Evolutionary conservation across 2,888 invertebrate genomes (phyloP).

Genomic region (Eupelmus urozonus): DNA sequence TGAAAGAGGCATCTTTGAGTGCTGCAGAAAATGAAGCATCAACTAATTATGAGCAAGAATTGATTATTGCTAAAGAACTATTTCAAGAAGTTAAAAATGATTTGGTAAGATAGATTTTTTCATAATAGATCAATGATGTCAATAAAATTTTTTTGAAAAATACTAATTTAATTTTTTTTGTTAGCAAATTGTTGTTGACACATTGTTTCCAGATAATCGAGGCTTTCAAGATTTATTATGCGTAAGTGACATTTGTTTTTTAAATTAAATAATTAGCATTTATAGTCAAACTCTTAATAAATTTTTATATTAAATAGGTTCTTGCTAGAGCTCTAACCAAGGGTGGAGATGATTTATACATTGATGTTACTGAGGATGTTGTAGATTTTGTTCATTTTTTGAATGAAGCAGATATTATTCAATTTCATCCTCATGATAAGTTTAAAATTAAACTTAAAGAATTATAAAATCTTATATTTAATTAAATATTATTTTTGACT

Average conservation of each 20-base stretch:
- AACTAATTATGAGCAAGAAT: conserved; percentile 56
- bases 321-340: conserved; percentile 65
- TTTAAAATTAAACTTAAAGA: conserved; percentile 68
- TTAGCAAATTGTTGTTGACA: conserved; percentile 66
- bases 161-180: not conserved
- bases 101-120: conserved; percentile 65
- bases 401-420: conserved; percentile 67
- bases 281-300: not conserved
- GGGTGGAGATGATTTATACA: conserved; percentile 73
- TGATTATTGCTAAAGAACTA: conserved; percentile 57
- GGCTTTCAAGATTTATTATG: conserved; percentile 65
- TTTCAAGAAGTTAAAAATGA: conserved; percentile 66
- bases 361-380: conserved; percentile 62
- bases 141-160: not conserved
- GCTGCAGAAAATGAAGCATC: conserved; percentile 59
- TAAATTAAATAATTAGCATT: not conserved
- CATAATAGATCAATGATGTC: conserved; percentile 23
- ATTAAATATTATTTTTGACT: no score
- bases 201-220: conserved; percentile 66
- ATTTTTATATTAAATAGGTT: conserved; percentile 58
- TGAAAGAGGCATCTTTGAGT: conserved; percentile 67
- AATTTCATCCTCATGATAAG: conserved; percentile 69
- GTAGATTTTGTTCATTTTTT: conserved; percentile 65
- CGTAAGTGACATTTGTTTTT: conserved; percentile 64
- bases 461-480: no score